A percentile compares a stretch with the other conserved stretches of the same genome.
phyloP scores from a whole-genome alignment of 2,113 vertebrate species.

The Seriola quinqueradiata region DNA sequence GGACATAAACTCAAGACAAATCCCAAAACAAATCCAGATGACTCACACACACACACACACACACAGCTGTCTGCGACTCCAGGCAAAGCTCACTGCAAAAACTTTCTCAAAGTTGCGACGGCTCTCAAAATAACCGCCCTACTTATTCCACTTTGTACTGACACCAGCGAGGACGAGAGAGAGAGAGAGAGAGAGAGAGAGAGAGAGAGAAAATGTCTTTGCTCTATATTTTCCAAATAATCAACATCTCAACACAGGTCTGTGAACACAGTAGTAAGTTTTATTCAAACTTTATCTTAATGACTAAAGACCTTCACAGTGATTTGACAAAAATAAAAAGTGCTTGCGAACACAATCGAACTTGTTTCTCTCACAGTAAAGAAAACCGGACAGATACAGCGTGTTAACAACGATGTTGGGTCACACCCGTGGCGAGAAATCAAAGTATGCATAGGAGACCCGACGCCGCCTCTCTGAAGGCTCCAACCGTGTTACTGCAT shows the following conservation, averaged over 20 bases:
- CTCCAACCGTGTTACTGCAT: conserved; percentile 51
- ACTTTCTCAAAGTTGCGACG: not conserved
- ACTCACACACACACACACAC: not conserved
- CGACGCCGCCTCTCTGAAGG: conserved; percentile 38
- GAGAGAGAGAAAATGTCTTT: not conserved
- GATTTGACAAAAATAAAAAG: conserved; percentile 69
- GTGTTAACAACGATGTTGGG: conserved; percentile 42
- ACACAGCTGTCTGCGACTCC: conserved; percentile 7
- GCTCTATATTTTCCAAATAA: not conserved
- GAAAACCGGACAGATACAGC: conserved; percentile 23
- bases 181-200: not conserved
- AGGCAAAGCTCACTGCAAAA: conserved; percentile 4
- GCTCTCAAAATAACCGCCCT: conserved; percentile 48
- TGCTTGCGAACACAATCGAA: conserved; percentile 53
- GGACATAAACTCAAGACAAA: not conserved
- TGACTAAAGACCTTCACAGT: conserved; percentile 70
- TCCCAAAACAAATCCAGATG: not conserved
- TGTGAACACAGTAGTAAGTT: conserved; percentile 64
- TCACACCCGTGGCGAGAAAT: conserved; percentile 40
- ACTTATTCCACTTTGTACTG: conserved; percentile 25
- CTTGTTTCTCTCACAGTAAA: conserved; percentile 33
- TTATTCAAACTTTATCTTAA: conserved; percentile 69
- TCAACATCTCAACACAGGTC: conserved; percentile 13
- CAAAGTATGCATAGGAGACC: conserved; percentile 60
- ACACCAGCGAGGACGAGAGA: not conserved